Evolutionary conservation across 2,888 invertebrate species (phyloP).

Genomic region (Carpatolechia fugitivella): DNA sequence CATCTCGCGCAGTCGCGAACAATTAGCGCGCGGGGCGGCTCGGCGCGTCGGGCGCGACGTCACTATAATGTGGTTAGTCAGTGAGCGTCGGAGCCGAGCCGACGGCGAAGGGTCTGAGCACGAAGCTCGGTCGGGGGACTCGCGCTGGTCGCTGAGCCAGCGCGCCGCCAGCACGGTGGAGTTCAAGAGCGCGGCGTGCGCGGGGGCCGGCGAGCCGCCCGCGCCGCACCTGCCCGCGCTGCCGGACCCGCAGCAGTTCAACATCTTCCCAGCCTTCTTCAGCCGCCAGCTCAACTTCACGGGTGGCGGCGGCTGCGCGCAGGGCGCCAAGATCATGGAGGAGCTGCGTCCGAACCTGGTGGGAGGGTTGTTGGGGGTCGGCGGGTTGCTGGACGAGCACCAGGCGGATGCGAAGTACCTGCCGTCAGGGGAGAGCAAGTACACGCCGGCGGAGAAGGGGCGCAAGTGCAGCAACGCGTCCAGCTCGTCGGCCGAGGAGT

Average conservation of each 20-base stretch:
- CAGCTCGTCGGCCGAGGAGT: constrained; percentile 92
- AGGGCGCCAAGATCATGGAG: constrained; percentile 90
- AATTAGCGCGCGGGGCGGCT: constrained; percentile 72
- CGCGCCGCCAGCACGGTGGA: constrained; percentile 86
- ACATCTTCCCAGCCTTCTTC: constrained; percentile 94
- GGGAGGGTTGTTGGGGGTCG: constrained; percentile 87
- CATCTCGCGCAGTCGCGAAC: constrained; percentile 75
- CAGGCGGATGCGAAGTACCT: constrained; percentile 79
- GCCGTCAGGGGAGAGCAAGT: constrained; percentile 76
- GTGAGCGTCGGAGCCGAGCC: constrained; percentile 81
- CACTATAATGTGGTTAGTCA: constrained; percentile 83
- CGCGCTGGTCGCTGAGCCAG: constrained; percentile 71
- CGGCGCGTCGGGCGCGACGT: constrained; percentile 66
- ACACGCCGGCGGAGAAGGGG: constrained; percentile 75
- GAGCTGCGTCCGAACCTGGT: constrained; percentile 90
- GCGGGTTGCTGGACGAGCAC: constrained; percentile 89
- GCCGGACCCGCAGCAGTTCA: constrained; percentile 89
- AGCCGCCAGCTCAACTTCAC: constrained; percentile 93
- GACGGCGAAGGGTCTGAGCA: constrained; percentile 72
- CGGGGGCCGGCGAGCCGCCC: constrained; percentile 76
- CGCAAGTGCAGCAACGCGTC: constrained; percentile 88
- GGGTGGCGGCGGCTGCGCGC: constrained; percentile 83
- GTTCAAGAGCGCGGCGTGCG: constrained; percentile 89
- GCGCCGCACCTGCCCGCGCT: constrained; percentile 79
- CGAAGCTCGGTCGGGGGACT: constrained; percentile 56